Base-by-base conservation (phyloP, 1,140 invertebrate species). In the Drosophila biarmipes region DNA sequence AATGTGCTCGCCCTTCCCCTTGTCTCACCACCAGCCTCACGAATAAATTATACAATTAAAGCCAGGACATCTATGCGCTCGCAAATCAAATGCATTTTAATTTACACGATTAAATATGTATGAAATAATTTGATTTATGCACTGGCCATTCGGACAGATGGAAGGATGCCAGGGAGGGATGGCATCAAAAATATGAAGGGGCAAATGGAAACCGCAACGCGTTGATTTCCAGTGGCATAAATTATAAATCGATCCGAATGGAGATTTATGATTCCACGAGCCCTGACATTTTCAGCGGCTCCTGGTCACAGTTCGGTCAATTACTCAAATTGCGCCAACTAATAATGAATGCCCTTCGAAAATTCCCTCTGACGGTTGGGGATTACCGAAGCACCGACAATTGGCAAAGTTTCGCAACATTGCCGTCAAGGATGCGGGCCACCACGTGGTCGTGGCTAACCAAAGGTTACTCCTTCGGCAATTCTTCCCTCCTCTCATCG, bases 91-190 rank as follows among this genome's bases (percentile, higher is more conserved):
- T 61, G 64, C 46, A 82, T 84, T 80, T 62, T 62, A 73, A 85
- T 80, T 84, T 80, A 59, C 71, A 84, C 63, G 64, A 78, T 78
- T 75, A 77, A 54, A 59, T 76, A 76, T 76, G 72, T 67, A 76
- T 68, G 55, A 46, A 57, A 68, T 76, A 77, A 82, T 72, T 82
- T 87, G 78, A 86, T 86, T 87, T 89, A 87, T 82, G 79, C 79
- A 75, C 53, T 64, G 29, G 42, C 48, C 49, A 46, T 29, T 69
- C 63, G 34, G 49, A 69, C 63, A 55, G 63, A 45, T 68, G 42
- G 49, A 73, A 58, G 54, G 67, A 58, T 57, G 67, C 12, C 12
- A 38, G 45, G 19, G 21, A 1, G 6, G 15, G 35, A n/a, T n/a
- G n/a, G 43, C 27, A 31, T 54, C 37, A 37, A 38, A 58, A 24